Conservation (phyloP, 2,888 invertebrate genomes). For the Leptinotarsa peninsularis region DNA sequence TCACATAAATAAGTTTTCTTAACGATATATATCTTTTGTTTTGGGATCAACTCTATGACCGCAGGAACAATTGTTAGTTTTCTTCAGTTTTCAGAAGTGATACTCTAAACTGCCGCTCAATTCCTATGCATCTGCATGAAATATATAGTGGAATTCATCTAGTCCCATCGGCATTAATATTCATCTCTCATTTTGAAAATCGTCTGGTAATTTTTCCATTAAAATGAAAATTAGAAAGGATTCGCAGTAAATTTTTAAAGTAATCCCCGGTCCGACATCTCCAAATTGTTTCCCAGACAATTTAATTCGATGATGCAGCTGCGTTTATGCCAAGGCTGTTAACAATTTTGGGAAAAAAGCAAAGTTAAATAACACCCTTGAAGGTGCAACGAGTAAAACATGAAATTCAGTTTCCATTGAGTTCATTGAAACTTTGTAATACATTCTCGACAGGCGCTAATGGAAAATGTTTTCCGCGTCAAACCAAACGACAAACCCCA, state of each 20-base stretch:
- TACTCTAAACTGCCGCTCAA: no score
- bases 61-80: no score
- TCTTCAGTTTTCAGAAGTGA: no score
- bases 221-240: slow-evolving; percentile 28
- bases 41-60: no score
- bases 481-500: background rate
- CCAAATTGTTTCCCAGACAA: slow-evolving; percentile 30
- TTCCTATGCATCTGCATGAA: no score
- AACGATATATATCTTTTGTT: no score
- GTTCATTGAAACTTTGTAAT: background rate
- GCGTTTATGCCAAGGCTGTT: background rate
- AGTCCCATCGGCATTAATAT: no score
- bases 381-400: no score
- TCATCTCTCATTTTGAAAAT: background rate
- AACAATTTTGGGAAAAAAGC: background rate
- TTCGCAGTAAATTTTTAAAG: slow-evolving; percentile 27
- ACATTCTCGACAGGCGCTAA: background rate
- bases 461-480: slow-evolving; percentile 9
- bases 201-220: slow-evolving; percentile 12
- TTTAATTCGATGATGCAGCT: slow-evolving; percentile 10
- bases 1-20: no score
- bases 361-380: no score
- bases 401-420: background rate
- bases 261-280: slow-evolving; percentile 27
- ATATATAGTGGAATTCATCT: no score